These are phyloP conservation scores for Calephelis virginiensis DNA, from an alignment of 1,140 invertebrate genomes.

Conservation along the genomic window DNA sequence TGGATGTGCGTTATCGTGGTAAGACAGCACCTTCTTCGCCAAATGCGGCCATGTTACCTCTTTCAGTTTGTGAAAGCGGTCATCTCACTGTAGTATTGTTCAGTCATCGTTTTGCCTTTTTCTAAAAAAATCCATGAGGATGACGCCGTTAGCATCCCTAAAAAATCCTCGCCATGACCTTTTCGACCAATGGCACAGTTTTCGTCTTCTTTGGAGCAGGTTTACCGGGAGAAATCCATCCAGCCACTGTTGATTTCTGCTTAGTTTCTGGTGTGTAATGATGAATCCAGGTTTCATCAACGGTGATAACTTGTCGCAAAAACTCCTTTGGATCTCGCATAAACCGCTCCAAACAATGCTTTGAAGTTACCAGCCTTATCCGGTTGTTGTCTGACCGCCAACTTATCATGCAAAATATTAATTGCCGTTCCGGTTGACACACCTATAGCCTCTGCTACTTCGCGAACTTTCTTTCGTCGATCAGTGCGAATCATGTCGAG, in stretches of 20 bases:
- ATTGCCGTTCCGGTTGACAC: no score
- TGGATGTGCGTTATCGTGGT: background rate
- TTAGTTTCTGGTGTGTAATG: background rate
- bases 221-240: background rate
- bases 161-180: conserved; percentile 1
- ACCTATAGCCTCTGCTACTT: no score
- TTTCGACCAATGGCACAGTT: background rate
- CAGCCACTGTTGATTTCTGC: background rate
- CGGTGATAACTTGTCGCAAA: background rate
- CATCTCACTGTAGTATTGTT: background rate
- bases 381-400: background rate
- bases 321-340: background rate
- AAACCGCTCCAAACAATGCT: background rate
- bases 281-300: no score
- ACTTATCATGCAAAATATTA: no score
- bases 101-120: background rate
- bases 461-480: no score
- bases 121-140: background rate
- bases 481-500: no score
- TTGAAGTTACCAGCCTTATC: background rate
- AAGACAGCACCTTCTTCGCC: background rate
- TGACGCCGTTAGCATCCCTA: background rate
- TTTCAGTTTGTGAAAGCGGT: background rate
- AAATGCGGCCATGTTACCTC: background rate
- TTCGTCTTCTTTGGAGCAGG: background rate